Percentiles rank a stretch among this genome's conserved stretches.
Conservation (phyloP, 1,140 invertebrate species). For the Tyrophagus putrescentiae region DNA sequence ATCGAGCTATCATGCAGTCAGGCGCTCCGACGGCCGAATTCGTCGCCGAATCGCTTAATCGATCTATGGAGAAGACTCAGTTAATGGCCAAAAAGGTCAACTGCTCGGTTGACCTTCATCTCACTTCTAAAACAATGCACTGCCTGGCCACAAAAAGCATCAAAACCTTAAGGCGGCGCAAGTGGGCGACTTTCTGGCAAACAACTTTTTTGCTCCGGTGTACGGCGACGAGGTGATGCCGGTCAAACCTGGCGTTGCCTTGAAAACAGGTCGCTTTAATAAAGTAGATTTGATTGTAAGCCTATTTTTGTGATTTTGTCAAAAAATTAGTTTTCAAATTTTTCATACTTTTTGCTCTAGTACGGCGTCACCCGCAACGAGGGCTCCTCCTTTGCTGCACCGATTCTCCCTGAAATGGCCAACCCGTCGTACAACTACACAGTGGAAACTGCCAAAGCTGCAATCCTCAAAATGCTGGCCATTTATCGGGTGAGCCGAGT, state of each 20-base stretch:
- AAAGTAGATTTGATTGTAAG: too few species aligned
- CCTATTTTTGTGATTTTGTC: too few species aligned
- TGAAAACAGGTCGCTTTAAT: not conserved
- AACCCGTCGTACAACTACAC: not conserved
- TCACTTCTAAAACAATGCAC: not conserved
- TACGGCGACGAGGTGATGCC: not conserved
- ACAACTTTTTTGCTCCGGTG: not conserved
- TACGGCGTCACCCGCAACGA: not conserved
- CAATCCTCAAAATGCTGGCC: not conserved
- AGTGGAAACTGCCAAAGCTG: not conserved
- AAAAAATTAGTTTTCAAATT: too few species aligned
- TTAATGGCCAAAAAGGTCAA: not conserved
- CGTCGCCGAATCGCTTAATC: not conserved
- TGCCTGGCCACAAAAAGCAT: not conserved
- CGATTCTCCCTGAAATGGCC: not conserved
- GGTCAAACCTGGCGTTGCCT: not conserved
- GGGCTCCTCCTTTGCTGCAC: not conserved
- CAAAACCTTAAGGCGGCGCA: not conserved
- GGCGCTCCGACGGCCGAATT: slow-evolving; percentile 1
- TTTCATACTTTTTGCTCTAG: too few species aligned
- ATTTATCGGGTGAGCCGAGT: not conserved
- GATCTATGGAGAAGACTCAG: not conserved
- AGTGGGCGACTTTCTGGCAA: not conserved
- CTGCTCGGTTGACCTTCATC: not conserved
- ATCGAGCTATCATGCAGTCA: slow-evolving; percentile 34